Base-by-base conservation (phyloP, 2,888 invertebrate genomes). In the Exephanes ischioxanthus region DNA sequence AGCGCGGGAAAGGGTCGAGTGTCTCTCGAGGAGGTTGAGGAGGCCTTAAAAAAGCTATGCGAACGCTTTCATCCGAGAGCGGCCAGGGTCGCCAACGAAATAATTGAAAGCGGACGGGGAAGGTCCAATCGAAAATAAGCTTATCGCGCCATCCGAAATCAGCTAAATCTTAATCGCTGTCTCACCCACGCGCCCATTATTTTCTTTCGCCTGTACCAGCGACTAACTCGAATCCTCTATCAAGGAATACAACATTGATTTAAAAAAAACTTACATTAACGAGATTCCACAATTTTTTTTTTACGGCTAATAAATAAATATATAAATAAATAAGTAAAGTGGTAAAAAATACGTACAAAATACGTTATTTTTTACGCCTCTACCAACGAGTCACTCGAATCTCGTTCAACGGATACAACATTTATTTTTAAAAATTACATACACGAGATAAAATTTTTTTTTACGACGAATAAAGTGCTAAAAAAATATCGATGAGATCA, bases 31-130 rank as follows among this genome's bases (percentile, higher is more conserved):
- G 93, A 94, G 81, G 88, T 93, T 82, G 93, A 93, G 87, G 89
- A 84, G 82, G 93, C 93, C 48, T 88, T 94, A 83, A 90, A 90
- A 85, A 91, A 88, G 77, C 92, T 94, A 55, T 93, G 93, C 87
- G 86, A 90, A 45, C 91, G 90, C 81, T 91, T 91, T 75, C 89
- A 86, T 68, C 86, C 86, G 9, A 80, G 86, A 61, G 82, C 89
- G 14, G 55, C 83, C 33, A 77, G 70, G 55, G 76, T 83, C 61
- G 85, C 82, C 72, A 85, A 76, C 71, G 85, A 85, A 84, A 83
- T 86, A 63, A 83, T 86, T 16, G 85, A 86, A 67, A 86, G 77
- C 77, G 73, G 75, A 71, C 81, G 83, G n/a, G 70, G 78, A 30
- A 73, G 80, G 73, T 73, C 73, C 33, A 51, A 63, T 53, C 76